A percentile compares a stretch with the other conserved stretches of the same genome.
phyloP scores from a whole-genome alignment of 2,113 vertebrate genomes.

The Macrotis lagotis region DNA sequence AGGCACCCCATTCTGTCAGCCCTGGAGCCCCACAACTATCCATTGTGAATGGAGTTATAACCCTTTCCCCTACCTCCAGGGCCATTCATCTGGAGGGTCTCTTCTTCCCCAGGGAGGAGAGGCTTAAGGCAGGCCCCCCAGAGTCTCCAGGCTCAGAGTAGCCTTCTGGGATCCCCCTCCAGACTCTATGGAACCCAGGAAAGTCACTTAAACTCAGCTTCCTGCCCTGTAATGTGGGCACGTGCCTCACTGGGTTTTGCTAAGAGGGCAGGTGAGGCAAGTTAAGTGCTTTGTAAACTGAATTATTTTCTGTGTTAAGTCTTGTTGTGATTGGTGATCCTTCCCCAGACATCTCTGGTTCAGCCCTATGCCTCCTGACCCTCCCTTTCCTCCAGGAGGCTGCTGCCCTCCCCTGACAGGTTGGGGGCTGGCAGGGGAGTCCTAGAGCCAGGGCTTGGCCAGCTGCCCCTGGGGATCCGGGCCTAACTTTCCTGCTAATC shows the following conservation, averaged over 20 bases:
- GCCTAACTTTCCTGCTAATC: slow-evolving; percentile 87
- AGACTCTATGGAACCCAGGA: not conserved
- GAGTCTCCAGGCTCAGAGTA: not conserved
- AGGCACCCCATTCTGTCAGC: not conserved
- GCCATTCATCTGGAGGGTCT: too few relatives aligned
- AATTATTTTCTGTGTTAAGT: not conserved
- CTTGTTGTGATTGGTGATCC: too few relatives aligned
- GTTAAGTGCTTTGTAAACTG: not conserved
- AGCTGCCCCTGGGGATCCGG: slow-evolving; percentile 78
- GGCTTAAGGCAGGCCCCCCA: not conserved
- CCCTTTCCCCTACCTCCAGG: not conserved
- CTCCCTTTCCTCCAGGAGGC: not conserved
- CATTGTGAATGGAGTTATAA: not conserved
- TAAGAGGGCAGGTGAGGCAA: not conserved
- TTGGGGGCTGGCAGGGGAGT: slow-evolving; percentile 58
- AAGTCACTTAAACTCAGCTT: not conserved
- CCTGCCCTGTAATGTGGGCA: not conserved
- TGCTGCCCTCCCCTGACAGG: slow-evolving; percentile 23
- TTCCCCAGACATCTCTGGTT: not conserved
- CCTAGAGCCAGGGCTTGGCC: slow-evolving; percentile 79
- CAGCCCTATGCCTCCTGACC: not conserved
- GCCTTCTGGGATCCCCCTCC: not conserved
- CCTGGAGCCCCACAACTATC: not conserved
- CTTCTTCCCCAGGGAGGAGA: not conserved
- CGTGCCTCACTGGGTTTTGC: slow-evolving; percentile 24